Base-by-base conservation (phyloP, 2,113 vertebrate species). In the Clupea harengus region DNA sequence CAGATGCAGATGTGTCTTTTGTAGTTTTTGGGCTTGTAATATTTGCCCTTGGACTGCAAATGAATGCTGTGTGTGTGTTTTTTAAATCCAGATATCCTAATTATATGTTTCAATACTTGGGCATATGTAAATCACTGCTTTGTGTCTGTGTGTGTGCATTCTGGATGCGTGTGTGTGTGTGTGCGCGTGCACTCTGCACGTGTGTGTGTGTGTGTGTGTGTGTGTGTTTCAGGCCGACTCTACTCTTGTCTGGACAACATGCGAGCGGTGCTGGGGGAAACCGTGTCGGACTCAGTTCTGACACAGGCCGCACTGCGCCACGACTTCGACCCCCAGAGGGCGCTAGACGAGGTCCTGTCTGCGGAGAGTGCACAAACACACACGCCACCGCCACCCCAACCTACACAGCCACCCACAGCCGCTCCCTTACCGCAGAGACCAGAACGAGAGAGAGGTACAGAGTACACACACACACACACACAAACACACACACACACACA, bases 241-340 rank as follows among this genome's bases (percentile, higher is more conserved):
- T 96, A 95, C 93, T 98, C 97, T 10, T 99, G 98, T 92, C 95
- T 99, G 94, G 97, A 98, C 91, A 96, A 97, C 84, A 98, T 99
- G 97, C 95, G 97, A 90, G 92, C 97, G 84, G 95, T 98, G 80
- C 92, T 99, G 85, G 97, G 97, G 89, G 97, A 98, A 49, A 91
- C 96, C 4, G 84, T 98, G 83, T 93, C 96, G 17, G 97, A 99
- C 75, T 95, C 96, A 17, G 87, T 94, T 64, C 92, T 99, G 92
- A 95, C 94, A 86, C 94, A 97, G 92, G 97, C 97, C 50, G 93
- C 97, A 54, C 89, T 99, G 86, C 95, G 91, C 85, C 95, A 93
- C 90, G 94, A 95, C 87, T 99, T 97, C 87, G 97, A 99, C 92
- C 93, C 96, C 50, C 95, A 98, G 83, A 96, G 91, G 92, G 97